Evolutionary conservation across 2,113 vertebrate species (phyloP), one percentile per base, ranked within the genome.

Genomic region (Austrofundulus limnaeus): DNA sequence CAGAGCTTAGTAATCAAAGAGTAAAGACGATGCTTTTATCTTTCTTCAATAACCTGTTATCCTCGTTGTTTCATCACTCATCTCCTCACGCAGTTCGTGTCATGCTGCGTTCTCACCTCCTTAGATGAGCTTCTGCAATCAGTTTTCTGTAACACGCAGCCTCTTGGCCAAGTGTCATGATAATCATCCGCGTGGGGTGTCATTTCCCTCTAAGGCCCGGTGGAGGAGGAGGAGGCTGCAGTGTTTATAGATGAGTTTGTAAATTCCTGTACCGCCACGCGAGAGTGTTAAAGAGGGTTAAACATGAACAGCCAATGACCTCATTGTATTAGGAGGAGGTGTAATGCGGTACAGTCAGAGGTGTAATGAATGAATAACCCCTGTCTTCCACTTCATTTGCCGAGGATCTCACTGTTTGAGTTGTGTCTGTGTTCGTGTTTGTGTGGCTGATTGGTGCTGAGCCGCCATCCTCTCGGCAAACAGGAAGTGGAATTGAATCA

Each of bases 401-500:
- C 51, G 25, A 62, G 21, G 24, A 53, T 75, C n/a, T 60, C 51
- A 19, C 11, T 64, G 52, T 82, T 37, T 67, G 19, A n/a, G 20
- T 54, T 72, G 54, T 17, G 54, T 49, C 51, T 24, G 46, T 47
- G 52, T 20, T 21, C 62, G 54, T 85, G 66, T 80, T 82, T 85
- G 69, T 81, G 61, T 72, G 81, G 47, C 25, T 81, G 76, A 83
- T 73, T 70, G 76, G 80, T 71, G 69, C 60, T 6, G 55, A 65
- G 70, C 73, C 70, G 55, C 70, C 80, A 76, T 82, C 61, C 82
- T 84, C 24, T 77, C 57, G 4, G 78, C 78, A 72, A 83, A 82
- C 76, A 87, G 81, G 81, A 88, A 88, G 78, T 82, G 78, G 77
- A 85, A 87, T 84, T 88, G 78, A 85, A 84, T 88, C 86, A 87